Conservation (phyloP, 2,113 vertebrate genomes). For the Podarcis muralis region DNA sequence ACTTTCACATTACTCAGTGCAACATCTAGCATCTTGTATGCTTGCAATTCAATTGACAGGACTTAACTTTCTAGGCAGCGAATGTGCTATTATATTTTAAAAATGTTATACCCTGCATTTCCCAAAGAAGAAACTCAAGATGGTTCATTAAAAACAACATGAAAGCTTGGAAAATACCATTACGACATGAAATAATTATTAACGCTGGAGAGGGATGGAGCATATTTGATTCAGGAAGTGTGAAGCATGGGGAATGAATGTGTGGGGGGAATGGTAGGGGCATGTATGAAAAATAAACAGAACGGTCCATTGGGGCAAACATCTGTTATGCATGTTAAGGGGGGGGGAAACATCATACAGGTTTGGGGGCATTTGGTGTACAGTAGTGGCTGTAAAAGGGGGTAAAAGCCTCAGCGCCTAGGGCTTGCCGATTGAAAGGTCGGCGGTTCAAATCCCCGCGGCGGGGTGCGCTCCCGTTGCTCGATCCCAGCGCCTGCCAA, state of each 20-base stretch:
- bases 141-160: background rate
- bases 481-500: no score
- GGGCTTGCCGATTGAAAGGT: no score
- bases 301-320: background rate
- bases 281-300: background rate
- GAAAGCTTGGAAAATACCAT: background rate
- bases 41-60: background rate
- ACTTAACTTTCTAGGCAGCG: background rate
- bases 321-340: background rate
- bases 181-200: background rate
- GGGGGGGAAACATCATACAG: background rate
- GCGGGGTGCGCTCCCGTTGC: no score
- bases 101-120: background rate
- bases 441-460: no score
- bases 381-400: background rate
- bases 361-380: background rate
- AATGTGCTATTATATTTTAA: background rate
- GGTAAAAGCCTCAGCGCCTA: no score
- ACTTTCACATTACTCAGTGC: background rate
- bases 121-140: background rate
- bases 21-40: background rate
- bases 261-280: background rate
- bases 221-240: background rate
- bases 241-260: background rate
- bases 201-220: background rate